These are phyloP conservation scores for Cyclophora punctaria DNA, from an alignment of 2,888 invertebrate species.

Conservation along the genomic window DNA sequence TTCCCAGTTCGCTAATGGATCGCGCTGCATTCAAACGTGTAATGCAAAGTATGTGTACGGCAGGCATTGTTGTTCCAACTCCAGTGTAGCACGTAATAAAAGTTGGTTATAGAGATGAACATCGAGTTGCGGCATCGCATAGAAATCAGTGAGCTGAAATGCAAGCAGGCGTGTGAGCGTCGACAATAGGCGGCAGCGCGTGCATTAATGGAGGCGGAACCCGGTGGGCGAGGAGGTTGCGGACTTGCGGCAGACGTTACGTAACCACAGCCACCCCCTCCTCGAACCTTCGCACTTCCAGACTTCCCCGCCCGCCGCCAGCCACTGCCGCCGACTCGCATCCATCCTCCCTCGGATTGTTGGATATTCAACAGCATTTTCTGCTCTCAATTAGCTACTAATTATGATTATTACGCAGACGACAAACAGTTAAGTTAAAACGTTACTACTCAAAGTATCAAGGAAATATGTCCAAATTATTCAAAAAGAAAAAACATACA, in stretches of 20 bases:
- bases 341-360: background rate
- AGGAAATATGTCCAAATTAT: no score
- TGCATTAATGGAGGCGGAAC: slow-evolving; percentile 30
- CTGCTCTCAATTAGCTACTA: no score
- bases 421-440: background rate
- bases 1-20: slow-evolving; percentile 14
- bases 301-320: slow-evolving; percentile 21
- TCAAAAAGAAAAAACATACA: no score
- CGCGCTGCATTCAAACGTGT: slow-evolving; percentile 12
- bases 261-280: slow-evolving; percentile 34
- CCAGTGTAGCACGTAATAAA: slow-evolving; percentile 22
- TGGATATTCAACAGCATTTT: no score
- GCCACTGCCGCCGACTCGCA: slow-evolving; percentile 1
- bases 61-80: slow-evolving; percentile 14
- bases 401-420: background rate
- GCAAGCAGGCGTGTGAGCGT: slow-evolving; percentile 42
- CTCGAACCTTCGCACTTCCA: slow-evolving; percentile 42
- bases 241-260: slow-evolving; percentile 46
- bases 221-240: slow-evolving; percentile 23
- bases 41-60: slow-evolving; percentile 9
- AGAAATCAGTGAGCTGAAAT: slow-evolving; percentile 35
- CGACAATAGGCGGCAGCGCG: slow-evolving; percentile 36
- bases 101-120: slow-evolving; percentile 12
- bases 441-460: no score
- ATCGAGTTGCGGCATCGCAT: slow-evolving; percentile 29